Conservation (phyloP, 2,113 vertebrate genomes). For the Malurus melanocephalus region DNA sequence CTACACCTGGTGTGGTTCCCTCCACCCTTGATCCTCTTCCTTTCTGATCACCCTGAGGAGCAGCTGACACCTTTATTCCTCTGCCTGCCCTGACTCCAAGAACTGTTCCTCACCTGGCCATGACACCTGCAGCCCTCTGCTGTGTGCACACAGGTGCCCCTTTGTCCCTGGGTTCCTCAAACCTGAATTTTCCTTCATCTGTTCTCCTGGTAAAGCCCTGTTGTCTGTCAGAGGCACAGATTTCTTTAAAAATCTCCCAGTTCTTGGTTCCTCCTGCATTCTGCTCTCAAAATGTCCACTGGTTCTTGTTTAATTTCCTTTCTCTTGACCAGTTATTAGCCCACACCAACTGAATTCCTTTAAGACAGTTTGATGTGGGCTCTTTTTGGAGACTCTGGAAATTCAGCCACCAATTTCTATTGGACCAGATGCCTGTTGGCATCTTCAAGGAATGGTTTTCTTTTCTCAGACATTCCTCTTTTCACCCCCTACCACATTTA, state of each 20-base stretch:
- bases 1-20: background rate
- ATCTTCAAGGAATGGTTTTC: background rate
- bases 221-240: background rate
- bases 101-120: background rate
- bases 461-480: background rate
- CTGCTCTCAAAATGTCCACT: background rate
- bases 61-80: background rate
- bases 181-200: background rate
- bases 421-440: background rate
- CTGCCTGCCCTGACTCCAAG: background rate
- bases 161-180: background rate
- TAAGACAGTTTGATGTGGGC: background rate
- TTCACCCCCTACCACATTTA: background rate
- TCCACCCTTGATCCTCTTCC: background rate
- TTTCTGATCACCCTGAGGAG: background rate
- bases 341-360: background rate
- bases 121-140: background rate
- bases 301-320: background rate
- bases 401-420: background rate
- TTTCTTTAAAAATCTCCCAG: background rate
- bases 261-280: background rate
- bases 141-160: background rate
- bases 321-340: background rate
- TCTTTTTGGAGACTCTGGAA: background rate
- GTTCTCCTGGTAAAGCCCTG: background rate